Conservation (phyloP, 2,797 vertebrate genomes). For the Delichon dasypus region DNA sequence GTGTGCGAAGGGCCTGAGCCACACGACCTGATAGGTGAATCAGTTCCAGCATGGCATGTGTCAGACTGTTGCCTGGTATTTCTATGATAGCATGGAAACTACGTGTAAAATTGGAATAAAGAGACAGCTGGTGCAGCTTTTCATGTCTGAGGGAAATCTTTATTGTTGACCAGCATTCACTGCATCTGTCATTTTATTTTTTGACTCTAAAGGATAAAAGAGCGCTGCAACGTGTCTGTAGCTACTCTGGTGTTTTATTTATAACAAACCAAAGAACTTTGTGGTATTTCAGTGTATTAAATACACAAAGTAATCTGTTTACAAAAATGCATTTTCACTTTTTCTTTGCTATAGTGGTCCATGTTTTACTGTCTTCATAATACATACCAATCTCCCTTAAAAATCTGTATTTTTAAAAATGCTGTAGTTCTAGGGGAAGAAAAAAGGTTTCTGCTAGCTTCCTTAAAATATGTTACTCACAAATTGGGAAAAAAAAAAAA, state of each 20-base stretch:
- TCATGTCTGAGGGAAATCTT: background rate
- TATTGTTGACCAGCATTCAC: background rate
- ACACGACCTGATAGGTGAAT: background rate
- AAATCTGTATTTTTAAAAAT: background rate
- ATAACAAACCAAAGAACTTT: background rate
- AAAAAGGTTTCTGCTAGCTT: background rate
- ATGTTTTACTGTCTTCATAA: background rate
- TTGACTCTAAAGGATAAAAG: background rate
- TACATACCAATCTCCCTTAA: background rate
- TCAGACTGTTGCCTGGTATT: background rate
- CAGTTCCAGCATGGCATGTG: background rate
- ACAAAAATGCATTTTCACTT: background rate
- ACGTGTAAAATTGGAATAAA: background rate
- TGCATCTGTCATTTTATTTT: conserved; percentile 11
- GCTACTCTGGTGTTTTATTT: background rate
- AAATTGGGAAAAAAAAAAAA: background rate
- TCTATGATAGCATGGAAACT: background rate
- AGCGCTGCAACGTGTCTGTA: background rate
- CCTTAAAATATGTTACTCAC: background rate
- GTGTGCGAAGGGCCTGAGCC: background rate
- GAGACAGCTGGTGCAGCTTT: conserved; percentile 18
- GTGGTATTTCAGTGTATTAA: background rate
- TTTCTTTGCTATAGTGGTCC: background rate
- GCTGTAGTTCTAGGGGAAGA: background rate
- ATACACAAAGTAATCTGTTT: background rate